Evolutionary conservation across 1,140 invertebrate species (phyloP).

Genomic region (Lepidotrigona ventralis): DNA sequence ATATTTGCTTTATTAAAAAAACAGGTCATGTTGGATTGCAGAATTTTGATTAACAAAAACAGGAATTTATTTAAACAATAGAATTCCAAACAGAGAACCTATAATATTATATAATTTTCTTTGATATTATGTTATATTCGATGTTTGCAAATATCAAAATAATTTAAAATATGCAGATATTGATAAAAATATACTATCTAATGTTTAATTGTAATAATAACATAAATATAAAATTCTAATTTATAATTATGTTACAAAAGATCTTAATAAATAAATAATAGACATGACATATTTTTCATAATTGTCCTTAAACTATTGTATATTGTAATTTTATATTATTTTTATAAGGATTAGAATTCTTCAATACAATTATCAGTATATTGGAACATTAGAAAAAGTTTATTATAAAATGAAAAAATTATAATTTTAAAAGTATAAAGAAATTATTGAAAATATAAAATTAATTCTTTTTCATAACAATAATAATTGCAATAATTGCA

Average conservation of each 20-base stretch:
- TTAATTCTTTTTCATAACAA: background rate
- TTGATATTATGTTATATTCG: background rate
- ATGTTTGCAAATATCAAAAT: background rate
- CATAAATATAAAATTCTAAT: slow-evolving; percentile 1
- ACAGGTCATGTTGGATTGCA: background rate
- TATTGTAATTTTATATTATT: background rate
- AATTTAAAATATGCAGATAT: background rate
- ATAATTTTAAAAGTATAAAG: slow-evolving; percentile 20
- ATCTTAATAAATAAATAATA: slow-evolving; percentile 1
- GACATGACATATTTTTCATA: background rate
- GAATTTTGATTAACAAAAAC: slow-evolving; percentile 1
- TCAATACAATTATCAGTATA: background rate
- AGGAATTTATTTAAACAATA: background rate
- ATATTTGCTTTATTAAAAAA: slow-evolving; percentile 4
- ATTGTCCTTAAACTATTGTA: background rate
- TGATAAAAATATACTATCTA: background rate
- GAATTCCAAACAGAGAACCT: background rate
- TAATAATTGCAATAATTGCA: background rate
- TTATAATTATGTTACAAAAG: background rate
- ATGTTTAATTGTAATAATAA: background rate
- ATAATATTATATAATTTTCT: background rate
- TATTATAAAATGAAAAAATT: slow-evolving; percentile 25
- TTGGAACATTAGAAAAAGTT: slow-evolving; percentile 27
- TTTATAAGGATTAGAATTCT: background rate
- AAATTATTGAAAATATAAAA: slow-evolving; percentile 12